These are phyloP conservation scores for Muscicapa comitata DNA, from an alignment of 2,797 vertebrate genomes.

Conservation along the genomic window DNA sequence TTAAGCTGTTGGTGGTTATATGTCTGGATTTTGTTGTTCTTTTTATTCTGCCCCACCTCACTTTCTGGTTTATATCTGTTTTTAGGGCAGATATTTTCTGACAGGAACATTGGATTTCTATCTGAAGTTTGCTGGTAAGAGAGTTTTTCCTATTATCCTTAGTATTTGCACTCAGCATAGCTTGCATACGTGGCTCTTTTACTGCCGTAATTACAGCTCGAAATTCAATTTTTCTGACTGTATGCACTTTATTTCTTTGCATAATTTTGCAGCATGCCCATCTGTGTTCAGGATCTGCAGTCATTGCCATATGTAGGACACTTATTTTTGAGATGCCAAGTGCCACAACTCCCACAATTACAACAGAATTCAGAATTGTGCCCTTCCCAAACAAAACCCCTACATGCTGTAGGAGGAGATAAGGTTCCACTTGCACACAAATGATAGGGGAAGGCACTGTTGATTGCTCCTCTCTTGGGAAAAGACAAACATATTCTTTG, in stretches of 20 bases:
- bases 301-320: not conserved
- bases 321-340: conserved; percentile 6
- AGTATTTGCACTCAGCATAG: not conserved
- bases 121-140: not conserved
- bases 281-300: not conserved
- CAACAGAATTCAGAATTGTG: not conserved
- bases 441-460: not conserved
- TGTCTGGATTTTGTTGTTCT: not conserved
- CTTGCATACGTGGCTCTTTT: not conserved
- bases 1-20: not conserved
- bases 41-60: not conserved
- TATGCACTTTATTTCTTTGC: not conserved
- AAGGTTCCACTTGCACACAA: not conserved
- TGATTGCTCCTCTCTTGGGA: not conserved
- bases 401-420: not conserved
- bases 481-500: not conserved
- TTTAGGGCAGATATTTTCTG: not conserved
- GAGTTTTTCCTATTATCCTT: not conserved
- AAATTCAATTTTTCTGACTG: not conserved
- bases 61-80: not conserved
- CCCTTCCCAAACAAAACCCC: not conserved
- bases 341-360: not conserved
- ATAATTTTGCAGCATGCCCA: not conserved
- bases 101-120: not conserved
- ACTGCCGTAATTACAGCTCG: not conserved